phyloP scores from a whole-genome alignment of 2,888 invertebrate species.

The Polydrusus tereticollis region DNA sequence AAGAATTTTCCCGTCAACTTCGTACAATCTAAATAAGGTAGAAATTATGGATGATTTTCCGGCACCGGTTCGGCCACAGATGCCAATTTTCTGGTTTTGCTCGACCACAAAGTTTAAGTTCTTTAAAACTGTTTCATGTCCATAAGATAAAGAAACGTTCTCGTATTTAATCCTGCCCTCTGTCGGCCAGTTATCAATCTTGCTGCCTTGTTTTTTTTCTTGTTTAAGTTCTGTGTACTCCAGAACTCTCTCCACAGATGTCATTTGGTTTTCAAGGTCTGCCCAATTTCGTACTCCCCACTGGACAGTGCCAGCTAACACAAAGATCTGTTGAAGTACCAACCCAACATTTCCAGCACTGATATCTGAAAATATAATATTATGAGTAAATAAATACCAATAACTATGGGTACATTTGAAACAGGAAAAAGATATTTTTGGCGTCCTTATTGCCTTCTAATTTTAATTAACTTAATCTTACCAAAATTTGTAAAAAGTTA shows the following conservation, averaged over 20 bases:
- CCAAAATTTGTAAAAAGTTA: too few relatives aligned
- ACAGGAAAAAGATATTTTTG: too few relatives aligned
- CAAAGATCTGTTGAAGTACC: slow-evolving; percentile 85
- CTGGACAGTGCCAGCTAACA: slow-evolving; percentile 76
- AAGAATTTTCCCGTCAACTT: slow-evolving; percentile 79
- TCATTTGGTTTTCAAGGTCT: slow-evolving; percentile 85
- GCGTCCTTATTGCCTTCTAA: too few relatives aligned
- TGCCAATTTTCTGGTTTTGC: slow-evolving; percentile 80
- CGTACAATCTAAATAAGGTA: slow-evolving; percentile 84
- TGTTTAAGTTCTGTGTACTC: slow-evolving; percentile 67
- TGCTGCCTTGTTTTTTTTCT: slow-evolving; percentile 62
- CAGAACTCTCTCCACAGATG: slow-evolving; percentile 85
- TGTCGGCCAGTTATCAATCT: slow-evolving; percentile 79
- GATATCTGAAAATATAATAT: slow-evolving; percentile 51
- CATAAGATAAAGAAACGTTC: slow-evolving; percentile 80
- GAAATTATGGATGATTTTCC: slow-evolving; percentile 84
- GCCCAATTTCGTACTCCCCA: slow-evolving; percentile 85
- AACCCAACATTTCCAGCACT: slow-evolving; percentile 64
- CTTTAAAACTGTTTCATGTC: slow-evolving; percentile 80
- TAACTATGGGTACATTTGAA: too few relatives aligned
- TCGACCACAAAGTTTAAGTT: slow-evolving; percentile 76
- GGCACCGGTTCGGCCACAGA: slow-evolving; percentile 88
- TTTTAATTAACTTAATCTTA: too few relatives aligned
- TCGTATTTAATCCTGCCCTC: slow-evolving; percentile 77
- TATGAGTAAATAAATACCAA: too few relatives aligned